These are phyloP conservation scores for Hippasteria phrygiana DNA, from an alignment of 53 echinoderm and acorn worm species.

Conservation along the genomic window DNA sequence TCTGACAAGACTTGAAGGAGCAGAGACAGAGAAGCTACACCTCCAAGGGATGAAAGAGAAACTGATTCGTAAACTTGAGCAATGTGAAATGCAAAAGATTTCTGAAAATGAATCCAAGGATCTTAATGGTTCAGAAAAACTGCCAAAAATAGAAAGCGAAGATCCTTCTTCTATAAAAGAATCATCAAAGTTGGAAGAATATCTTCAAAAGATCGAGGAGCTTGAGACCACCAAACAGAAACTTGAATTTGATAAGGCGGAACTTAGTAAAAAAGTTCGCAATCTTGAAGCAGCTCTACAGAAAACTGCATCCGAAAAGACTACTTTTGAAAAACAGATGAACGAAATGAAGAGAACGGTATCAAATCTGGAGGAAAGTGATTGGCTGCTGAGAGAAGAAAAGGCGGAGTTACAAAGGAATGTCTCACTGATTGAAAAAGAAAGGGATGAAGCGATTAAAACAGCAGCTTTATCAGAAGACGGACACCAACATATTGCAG, in stretches of 20 bases:
- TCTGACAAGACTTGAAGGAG: constrained; percentile 75
- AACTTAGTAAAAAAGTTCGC: background rate
- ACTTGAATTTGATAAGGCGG: constrained; percentile 4
- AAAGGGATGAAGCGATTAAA: constrained; percentile 15
- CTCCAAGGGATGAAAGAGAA: constrained; percentile 72
- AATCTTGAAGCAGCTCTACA: constrained; percentile 44
- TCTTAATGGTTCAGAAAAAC: background rate
- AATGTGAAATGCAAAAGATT: constrained; percentile 43
- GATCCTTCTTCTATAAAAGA: constrained; percentile 10
- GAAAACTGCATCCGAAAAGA: constrained; percentile 15
- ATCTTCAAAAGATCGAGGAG: constrained; percentile 36
- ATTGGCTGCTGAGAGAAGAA: constrained; percentile 53
- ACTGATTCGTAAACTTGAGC: constrained; percentile 71
- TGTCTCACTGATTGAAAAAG: constrained; percentile 6
- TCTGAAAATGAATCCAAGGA: constrained; percentile 24
- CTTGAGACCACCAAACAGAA: constrained; percentile 22
- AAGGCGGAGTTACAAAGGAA: constrained; percentile 21
- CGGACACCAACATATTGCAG: background rate
- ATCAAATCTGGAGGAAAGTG: constrained; percentile 57
- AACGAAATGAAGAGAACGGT: constrained; percentile 15
- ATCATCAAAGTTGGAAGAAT: background rate
- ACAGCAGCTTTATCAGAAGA: background rate
- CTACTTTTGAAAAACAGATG: constrained; percentile 10
- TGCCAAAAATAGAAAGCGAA: background rate
- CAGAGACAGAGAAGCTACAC: constrained; percentile 76